phyloP scores from a whole-genome alignment of 2,888 invertebrate genomes.

The Ochropleura leucogaster region DNA sequence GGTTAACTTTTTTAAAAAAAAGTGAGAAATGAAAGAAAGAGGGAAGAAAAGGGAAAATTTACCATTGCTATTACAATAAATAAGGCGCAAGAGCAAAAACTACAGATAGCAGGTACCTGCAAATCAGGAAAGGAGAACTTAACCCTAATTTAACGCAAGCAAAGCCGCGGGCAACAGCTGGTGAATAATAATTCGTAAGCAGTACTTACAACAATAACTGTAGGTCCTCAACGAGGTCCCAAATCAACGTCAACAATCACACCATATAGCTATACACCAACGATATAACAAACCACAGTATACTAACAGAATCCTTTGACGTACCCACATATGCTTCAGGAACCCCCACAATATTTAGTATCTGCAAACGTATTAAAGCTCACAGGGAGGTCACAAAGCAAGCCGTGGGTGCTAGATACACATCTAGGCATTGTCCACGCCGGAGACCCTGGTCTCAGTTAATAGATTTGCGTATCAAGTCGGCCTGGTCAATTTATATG shows the following conservation, averaged over 20 bases:
- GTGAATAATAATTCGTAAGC: too few species aligned
- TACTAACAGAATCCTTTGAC: constrained; percentile 44
- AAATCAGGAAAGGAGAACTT: too few species aligned
- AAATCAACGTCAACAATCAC: neutral
- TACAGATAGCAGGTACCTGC: too few species aligned
- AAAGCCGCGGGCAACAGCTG: too few species aligned
- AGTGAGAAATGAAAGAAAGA: too few species aligned
- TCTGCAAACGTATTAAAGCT: constrained; percentile 42
- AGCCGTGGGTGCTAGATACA: constrained; percentile 69
- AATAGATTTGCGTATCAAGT: constrained; percentile 70
- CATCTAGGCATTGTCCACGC: constrained; percentile 71
- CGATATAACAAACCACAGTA: neutral
- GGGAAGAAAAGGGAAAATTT: too few species aligned
- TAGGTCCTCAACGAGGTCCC: too few species aligned
- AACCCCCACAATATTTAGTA: constrained; percentile 48
- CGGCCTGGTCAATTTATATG: constrained; percentile 31
- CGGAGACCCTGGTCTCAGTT: constrained; percentile 58
- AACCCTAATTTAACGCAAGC: too few species aligned
- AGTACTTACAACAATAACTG: too few species aligned
- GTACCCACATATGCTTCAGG: constrained; percentile 31
- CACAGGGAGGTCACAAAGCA: constrained; percentile 59
- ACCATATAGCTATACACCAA: neutral
- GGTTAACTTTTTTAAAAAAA: too few species aligned
- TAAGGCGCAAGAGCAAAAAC: too few species aligned
- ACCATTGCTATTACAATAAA: too few species aligned